Conservation (phyloP, 2,888 invertebrate species). For the Adineta ricciae region DNA sequence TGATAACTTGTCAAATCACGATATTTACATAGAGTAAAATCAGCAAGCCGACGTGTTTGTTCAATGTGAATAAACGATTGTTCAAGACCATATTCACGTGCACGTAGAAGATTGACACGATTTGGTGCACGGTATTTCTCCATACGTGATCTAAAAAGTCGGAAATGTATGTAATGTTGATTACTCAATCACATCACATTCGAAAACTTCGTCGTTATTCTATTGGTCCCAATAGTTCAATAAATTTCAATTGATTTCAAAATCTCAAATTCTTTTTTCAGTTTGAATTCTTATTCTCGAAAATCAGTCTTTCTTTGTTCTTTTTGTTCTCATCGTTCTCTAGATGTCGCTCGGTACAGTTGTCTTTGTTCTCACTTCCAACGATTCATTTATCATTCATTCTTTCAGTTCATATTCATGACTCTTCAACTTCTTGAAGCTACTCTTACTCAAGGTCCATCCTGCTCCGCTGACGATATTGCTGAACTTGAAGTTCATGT, state of each 20-base stretch:
- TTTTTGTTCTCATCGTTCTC: background rate
- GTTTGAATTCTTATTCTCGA: background rate
- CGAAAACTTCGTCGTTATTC: background rate
- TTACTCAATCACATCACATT: too few relatives aligned
- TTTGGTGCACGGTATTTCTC: slow-evolving; percentile 15
- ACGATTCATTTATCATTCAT: background rate
- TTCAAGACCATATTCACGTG: slow-evolving; percentile 17
- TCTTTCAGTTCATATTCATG: background rate
- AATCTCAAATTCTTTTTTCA: background rate
- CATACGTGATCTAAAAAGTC: background rate
- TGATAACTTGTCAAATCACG: background rate
- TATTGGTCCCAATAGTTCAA: background rate
- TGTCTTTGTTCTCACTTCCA: background rate
- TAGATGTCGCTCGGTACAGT: background rate
- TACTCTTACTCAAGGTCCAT: background rate
- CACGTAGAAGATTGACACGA: background rate
- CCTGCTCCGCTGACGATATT: background rate
- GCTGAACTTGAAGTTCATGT: background rate
- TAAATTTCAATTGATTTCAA: background rate
- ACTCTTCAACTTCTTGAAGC: background rate
- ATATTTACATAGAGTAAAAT: slow-evolving; percentile 9
- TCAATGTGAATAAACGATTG: background rate
- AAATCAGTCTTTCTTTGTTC: background rate
- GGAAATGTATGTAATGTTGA: background rate
- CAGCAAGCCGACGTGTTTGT: background rate